Evolutionary conservation across 2,888 invertebrate genomes (phyloP).

Genomic region (Erebia palarica): DNA sequence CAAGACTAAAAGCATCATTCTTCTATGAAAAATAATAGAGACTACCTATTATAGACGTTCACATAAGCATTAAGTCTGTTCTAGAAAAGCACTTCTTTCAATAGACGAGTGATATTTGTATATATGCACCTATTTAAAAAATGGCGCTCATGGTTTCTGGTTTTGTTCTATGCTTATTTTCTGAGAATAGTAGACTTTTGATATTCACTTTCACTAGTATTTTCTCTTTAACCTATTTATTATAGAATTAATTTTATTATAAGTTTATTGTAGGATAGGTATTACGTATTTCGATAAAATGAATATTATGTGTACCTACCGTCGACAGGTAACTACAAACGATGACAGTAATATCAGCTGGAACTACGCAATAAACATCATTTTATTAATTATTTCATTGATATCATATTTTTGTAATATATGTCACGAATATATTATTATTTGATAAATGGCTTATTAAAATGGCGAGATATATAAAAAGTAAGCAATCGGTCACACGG

Average conservation of each 20-base stretch:
- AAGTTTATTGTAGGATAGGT: background rate
- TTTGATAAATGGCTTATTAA: background rate
- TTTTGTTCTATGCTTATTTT: slow-evolving; percentile 3
- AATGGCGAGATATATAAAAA: background rate
- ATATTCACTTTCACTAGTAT: background rate
- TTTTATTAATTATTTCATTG: no score
- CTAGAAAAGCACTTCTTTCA: background rate
- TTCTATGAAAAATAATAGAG: background rate
- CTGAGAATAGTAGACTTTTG: background rate
- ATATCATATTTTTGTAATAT: background rate
- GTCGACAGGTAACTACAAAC: no score
- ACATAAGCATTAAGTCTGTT: background rate
- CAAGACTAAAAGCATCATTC: background rate
- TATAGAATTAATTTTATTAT: background rate
- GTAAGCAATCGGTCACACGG: no score
- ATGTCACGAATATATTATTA: background rate
- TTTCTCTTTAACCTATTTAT: background rate
- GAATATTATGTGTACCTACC: no score
- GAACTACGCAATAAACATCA: no score
- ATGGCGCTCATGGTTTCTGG: background rate
- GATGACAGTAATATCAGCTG: no score
- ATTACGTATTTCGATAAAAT: background rate
- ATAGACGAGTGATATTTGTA: slow-evolving; percentile 1
- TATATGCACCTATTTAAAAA: background rate
- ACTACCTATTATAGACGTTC: background rate